Evolutionary conservation across 2,888 invertebrate genomes (phyloP).

Genomic region (Sarcophaga variegata): DNA sequence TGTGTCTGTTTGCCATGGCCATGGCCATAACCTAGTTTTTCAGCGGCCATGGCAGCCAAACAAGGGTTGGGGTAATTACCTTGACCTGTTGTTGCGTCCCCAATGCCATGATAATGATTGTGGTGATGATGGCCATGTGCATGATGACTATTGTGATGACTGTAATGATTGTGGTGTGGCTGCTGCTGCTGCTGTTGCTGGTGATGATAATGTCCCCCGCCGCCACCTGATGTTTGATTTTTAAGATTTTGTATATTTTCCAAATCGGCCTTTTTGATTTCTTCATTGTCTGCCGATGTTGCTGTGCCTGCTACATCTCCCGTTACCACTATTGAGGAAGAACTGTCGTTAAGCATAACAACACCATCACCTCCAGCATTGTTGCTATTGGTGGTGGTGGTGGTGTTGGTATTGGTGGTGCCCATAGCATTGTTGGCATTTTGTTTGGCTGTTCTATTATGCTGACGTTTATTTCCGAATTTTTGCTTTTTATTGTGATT

Average conservation of each 20-base stretch:
- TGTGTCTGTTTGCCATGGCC: constrained; percentile 74
- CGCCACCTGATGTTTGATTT: constrained; percentile 76
- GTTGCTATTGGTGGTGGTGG: constrained; percentile 64
- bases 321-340: constrained; percentile 66
- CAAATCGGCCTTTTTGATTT: constrained; percentile 77
- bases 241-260: constrained; percentile 81
- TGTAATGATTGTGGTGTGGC: constrained; percentile 30
- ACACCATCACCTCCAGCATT: constrained; percentile 14
- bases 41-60: constrained; percentile 68
- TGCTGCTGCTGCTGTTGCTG: constrained; percentile 64
- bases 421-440: constrained; percentile 8
- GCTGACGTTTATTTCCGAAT: constrained; percentile 80
- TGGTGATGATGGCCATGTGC: constrained; percentile 45
- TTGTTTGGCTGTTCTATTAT: constrained; percentile 76
- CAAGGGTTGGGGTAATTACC: constrained; percentile 52
- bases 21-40: constrained; percentile 76
- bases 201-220: constrained; percentile 48
- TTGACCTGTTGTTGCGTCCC: constrained; percentile 62
- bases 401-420: constrained; percentile 46
- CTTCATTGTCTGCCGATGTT: constrained; percentile 63
- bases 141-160: constrained; percentile 42
- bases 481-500: constrained; percentile 75
- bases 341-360: constrained; percentile 22
- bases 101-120: constrained; percentile 53
- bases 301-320: constrained; percentile 36